Evolutionary conservation across 2,888 invertebrate species (phyloP), one percentile per base, ranked within the genome.

Genomic region (Steinernema hermaphroditum): DNA sequence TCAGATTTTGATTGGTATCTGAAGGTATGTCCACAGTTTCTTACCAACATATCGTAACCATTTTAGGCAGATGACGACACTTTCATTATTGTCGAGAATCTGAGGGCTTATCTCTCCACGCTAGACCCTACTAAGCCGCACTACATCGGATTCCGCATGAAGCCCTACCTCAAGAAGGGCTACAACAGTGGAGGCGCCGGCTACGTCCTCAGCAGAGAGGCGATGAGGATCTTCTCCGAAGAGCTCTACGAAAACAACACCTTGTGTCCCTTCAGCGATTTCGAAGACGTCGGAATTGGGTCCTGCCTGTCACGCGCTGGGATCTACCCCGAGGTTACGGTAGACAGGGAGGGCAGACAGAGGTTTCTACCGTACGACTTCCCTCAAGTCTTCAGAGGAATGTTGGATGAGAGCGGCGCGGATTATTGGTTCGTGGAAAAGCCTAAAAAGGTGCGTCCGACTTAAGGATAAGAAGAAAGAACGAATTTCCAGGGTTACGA

Each of bases 151-250:
- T 82, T 78, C 70, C 72, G 74, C 8, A 57, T 82, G 72, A 80
- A 81, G 34, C 80, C 81, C 8, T 79, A 79, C 41, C 29, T 81
- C 68, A 72, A 77, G 24, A 62, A 77, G 19, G 83, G 83, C n/a
- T 83, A 83, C 75, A 82, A 83, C 71, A 77, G 77, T 0, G 83
- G 83, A 0, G 82, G 82, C 4, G 81, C 81, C 24, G 81, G 80
- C 2, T 83, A 83, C 74, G 74, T 82, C 2, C 41, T 83, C 4
- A 81, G 81, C 9, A 72, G 75, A 27, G 80, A 72, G 9, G 77
- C 81, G 1, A 27, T 81, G 69, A 77, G 76, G 68, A 12, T 78
- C 2, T 83, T 83, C 69, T 72, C 74, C 4, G 75, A 77, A 29
- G 16, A 74, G 9, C 54, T 79, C 27, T 80, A 78, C 68, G 57